Evolutionary conservation across 2,113 vertebrate genomes (phyloP).

Genomic region (Cacatua alba): DNA sequence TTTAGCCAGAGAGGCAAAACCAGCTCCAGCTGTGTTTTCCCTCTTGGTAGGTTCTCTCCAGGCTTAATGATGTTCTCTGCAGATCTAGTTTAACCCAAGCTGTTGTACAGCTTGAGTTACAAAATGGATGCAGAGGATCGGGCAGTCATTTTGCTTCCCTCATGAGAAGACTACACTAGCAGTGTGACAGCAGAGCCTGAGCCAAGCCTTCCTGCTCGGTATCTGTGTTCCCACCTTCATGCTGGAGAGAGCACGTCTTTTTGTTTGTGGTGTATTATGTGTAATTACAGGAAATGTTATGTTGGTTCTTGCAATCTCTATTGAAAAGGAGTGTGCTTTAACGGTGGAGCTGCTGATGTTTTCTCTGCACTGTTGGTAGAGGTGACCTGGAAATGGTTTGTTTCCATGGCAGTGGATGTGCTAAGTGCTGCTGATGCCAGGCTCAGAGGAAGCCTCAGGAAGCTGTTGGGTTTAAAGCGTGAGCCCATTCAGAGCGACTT

Average conservation of each 20-base stretch:
- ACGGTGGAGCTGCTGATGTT: neutral
- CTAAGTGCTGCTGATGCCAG: neutral
- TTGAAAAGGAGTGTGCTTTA: neutral
- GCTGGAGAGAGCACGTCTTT: neutral
- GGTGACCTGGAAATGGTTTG: conserved; percentile 17
- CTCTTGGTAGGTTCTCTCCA: neutral
- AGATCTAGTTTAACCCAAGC: neutral
- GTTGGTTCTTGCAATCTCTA: fast-evolving
- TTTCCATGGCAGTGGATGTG: conserved; percentile 2
- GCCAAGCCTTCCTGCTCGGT: neutral
- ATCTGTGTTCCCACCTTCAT: fast-evolving
- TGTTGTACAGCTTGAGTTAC: neutral
- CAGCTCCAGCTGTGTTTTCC: neutral
- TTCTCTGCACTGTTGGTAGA: neutral
- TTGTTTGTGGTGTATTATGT: neutral
- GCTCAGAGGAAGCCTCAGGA: neutral
- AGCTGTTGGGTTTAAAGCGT: neutral
- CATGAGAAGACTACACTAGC: fast-evolving
- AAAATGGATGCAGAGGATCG: neutral
- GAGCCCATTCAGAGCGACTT: neutral
- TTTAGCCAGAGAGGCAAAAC: neutral
- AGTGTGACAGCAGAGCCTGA: neutral
- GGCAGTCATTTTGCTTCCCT: neutral
- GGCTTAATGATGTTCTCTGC: neutral
- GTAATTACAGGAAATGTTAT: neutral